Percentiles rank a stretch among this genome's conserved stretches.
phyloP scores from a whole-genome alignment of 2,113 vertebrate species.

The Orientallactaga bullata region DNA sequence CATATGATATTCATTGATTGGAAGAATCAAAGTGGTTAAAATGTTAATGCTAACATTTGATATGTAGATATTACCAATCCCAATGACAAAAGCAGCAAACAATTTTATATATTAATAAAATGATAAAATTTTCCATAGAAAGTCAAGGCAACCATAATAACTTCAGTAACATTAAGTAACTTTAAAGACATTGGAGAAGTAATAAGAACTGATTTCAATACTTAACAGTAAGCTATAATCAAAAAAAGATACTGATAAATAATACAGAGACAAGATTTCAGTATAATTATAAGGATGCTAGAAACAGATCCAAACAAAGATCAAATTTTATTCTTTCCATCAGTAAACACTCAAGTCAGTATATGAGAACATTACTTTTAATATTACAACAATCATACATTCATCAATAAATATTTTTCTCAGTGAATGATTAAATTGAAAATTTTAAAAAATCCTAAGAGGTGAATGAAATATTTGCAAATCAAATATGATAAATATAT shows the following conservation, averaged over 20 bases:
- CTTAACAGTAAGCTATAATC: background rate
- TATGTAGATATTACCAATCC: background rate
- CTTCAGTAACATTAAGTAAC: too few species aligned
- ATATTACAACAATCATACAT: background rate
- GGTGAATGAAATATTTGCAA: background rate
- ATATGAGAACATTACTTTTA: background rate
- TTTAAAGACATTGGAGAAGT: background rate
- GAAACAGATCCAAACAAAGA: background rate
- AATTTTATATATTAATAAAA: too few species aligned
- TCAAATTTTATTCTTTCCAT: too few species aligned
- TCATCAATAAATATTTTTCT: background rate
- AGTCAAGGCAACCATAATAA: background rate
- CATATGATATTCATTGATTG: background rate
- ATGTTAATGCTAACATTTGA: background rate
- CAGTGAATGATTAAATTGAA: background rate
- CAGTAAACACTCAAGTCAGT: background rate
- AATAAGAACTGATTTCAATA: background rate
- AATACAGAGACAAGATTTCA: background rate
- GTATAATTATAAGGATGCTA: background rate
- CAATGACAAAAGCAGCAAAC: background rate
- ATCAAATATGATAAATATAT: background rate
- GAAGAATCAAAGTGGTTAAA: background rate
- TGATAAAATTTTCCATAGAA: background rate
- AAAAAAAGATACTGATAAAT: too few species aligned
- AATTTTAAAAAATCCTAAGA: background rate